Conservation (phyloP, 1,140 invertebrate species). For the Saccostrea glomerata region DNA sequence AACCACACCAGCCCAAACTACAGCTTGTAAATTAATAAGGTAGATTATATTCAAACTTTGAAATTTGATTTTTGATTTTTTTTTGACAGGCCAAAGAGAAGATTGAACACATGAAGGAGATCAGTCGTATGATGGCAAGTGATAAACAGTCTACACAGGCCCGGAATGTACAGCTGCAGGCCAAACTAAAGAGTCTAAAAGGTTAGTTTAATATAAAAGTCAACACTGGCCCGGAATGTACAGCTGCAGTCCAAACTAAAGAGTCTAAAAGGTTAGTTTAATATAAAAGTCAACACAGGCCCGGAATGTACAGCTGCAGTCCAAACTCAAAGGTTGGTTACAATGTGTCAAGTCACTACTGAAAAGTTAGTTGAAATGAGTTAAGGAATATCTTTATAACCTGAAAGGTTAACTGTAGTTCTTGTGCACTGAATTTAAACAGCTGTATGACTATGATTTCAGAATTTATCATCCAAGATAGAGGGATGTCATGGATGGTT, state of each 20-base stretch:
- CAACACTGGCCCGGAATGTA: neutral
- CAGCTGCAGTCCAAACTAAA: neutral
- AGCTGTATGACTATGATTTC: neutral
- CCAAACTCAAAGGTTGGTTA: too few relatives aligned
- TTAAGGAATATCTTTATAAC: too few relatives aligned
- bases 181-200: neutral
- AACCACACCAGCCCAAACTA: constrained; percentile 20
- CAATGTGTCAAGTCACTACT: too few relatives aligned
- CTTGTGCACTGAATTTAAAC: neutral
- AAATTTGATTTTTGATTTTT: neutral
- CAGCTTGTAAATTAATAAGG: constrained; percentile 5
- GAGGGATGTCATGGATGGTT: constrained; percentile 43
- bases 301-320: neutral
- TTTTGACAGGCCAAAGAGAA: constrained; percentile 20
- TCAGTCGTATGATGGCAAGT: neutral
- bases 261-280: neutral
- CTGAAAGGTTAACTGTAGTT: too few relatives aligned
- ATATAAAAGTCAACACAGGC: neutral
- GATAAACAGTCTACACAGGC: neutral
- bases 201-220: neutral
- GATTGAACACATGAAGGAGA: neutral
- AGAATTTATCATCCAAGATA: constrained; percentile 27
- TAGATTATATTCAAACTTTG: neutral
- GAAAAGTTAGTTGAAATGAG: too few relatives aligned
- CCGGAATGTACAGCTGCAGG: neutral